phyloP scores from a whole-genome alignment of 2,113 vertebrate species.

The Natator depressus region DNA sequence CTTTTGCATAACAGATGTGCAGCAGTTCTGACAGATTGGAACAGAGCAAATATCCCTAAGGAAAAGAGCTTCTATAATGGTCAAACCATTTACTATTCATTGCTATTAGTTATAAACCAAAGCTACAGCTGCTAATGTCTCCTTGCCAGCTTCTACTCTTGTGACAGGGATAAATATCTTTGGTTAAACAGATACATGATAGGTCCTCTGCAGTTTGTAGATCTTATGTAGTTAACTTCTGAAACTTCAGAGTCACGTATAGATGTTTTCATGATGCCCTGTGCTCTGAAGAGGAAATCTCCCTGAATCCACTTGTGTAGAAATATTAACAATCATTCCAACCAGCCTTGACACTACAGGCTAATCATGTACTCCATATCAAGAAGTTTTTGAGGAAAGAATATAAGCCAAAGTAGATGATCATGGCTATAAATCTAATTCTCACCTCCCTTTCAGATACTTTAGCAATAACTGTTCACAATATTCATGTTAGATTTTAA shows the following conservation, averaged over 20 bases:
- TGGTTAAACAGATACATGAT: background rate
- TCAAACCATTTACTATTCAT: slow-evolving; percentile 3
- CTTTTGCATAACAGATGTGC: background rate
- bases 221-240: background rate
- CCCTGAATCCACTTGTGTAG: background rate
- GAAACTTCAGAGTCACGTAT: background rate
- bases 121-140: background rate
- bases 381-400: background rate
- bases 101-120: background rate
- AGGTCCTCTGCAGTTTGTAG: background rate
- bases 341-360: no score
- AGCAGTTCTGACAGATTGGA: background rate
- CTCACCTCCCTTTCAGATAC: background rate
- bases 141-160: background rate
- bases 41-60: background rate
- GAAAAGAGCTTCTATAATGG: background rate
- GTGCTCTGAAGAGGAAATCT: background rate
- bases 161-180: background rate
- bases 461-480: background rate
- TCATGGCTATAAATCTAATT: background rate
- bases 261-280: background rate
- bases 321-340: background rate
- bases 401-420: background rate
- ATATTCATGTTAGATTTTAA: background rate
- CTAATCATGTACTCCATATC: background rate